Conservation (phyloP, 1,140 invertebrate species). For the Cylas formicarius region DNA sequence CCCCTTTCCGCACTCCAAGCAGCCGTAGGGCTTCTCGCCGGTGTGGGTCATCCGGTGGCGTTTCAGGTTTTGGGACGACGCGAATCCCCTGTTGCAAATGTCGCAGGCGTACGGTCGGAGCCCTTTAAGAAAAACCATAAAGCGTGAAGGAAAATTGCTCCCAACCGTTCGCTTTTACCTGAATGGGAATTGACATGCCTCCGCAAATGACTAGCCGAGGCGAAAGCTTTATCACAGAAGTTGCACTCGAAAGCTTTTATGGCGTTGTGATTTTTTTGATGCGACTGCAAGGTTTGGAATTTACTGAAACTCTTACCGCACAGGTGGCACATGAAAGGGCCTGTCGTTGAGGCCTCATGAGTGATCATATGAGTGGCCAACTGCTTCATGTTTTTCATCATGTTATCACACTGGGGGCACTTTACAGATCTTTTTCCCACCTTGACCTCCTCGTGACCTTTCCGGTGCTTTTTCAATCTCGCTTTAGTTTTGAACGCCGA, state of each 20-base stretch:
- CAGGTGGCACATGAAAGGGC: constrained; percentile 27
- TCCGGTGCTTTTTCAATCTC: constrained; percentile 30
- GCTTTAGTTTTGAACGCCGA: constrained; percentile 33
- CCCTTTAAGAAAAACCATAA: constrained; percentile 22
- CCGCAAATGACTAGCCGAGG: constrained; percentile 26
- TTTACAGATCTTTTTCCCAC: constrained; percentile 19
- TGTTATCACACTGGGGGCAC: constrained; percentile 29
- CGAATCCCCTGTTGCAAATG: constrained; percentile 30
- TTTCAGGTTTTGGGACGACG: constrained; percentile 31
- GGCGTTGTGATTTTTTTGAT: constrained; percentile 54
- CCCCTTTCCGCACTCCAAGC: constrained; percentile 34
- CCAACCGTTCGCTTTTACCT: constrained; percentile 17
- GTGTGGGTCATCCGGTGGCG: constrained; percentile 79
- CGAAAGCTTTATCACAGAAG: constrained; percentile 61
- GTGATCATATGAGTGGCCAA: constrained; percentile 26
- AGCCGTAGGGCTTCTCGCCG: constrained; percentile 53
- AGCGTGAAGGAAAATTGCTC: not conserved
- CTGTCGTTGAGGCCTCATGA: constrained; percentile 21
- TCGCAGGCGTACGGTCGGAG: constrained; percentile 30
- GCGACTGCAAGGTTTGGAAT: constrained; percentile 26
- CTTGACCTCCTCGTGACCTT: constrained; percentile 24
- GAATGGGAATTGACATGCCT: constrained; percentile 36
- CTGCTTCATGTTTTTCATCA: constrained; percentile 27
- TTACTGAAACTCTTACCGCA: constrained; percentile 32
- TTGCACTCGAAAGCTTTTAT: constrained; percentile 71